Base-by-base conservation (phyloP, 2,888 invertebrate genomes). In the Magallana nippona region DNA sequence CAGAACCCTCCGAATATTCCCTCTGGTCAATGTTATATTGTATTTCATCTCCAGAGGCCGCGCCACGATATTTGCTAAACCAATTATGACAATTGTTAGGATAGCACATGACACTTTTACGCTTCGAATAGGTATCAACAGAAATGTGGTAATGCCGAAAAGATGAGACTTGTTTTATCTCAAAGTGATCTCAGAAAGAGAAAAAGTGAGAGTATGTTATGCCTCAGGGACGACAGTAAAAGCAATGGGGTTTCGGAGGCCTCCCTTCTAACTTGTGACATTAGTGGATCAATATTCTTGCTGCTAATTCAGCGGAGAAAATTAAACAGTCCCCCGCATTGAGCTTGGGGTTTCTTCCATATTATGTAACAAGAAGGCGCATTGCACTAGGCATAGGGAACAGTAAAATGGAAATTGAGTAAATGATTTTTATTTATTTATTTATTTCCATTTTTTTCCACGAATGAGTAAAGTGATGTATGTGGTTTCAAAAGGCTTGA, bases 81-180 rank as follows among this genome's bases (percentile, higher is more conserved):
- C 71, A 71, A 71, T 71, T 27, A 71, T 32, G 71, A 71, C 71
- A 71, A 27, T 71, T 71, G 32, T 71, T 71, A 5, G 71, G 71
- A 71, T 71, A 71, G 71, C 71, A 15, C 71, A 71, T 71, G 71
- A 71, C 71, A 71, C 71, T 71, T 71, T 71, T 71, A 71, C 71
- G 22, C 71, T 27, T 71, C 71, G 32, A 71, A 71, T 71, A 71
- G 22, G 71, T 71, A 71, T 71, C 71, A 71, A 22, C 71, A 71
- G 32, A 71, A 71, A 71, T 17, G 71, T 32, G 71, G 10, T 27
- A 71, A 71, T 71, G 32, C 71, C 71, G 15, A 71, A 71, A 71
- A 71, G 71, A 71, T 71, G 71, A 71, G 71, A 19, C 71, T 71
- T 71, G 71, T 71, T 71, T 22, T 27, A 71, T 71, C 71, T 71